phyloP scores from a whole-genome alignment of 2,113 vertebrate genomes.

The Erythrocebus patas region DNA sequence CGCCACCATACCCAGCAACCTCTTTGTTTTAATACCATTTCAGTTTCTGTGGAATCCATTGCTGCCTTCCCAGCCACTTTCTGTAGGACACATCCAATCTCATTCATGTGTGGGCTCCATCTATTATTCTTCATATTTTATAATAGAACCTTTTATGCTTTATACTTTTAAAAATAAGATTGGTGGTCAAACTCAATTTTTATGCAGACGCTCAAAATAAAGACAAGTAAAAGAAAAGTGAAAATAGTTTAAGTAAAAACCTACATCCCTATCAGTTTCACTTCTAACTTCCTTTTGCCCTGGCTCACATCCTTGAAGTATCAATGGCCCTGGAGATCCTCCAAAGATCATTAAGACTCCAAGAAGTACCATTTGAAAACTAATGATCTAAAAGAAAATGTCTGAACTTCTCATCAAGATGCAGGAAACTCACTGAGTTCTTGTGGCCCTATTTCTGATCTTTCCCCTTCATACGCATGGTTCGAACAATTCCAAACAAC shows the following conservation, averaged over 20 bases:
- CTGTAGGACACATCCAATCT: not conserved
- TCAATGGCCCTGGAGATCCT: not conserved
- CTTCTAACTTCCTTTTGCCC: not conserved
- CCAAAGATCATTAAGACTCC: not conserved
- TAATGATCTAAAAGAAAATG: not conserved
- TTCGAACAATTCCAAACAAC: not conserved
- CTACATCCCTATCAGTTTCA: not conserved
- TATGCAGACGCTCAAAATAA: not conserved
- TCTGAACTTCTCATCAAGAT: not conserved
- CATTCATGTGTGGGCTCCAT: not conserved
- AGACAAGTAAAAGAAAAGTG: not conserved
- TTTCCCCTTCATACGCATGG: not conserved
- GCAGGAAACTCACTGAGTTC: not conserved
- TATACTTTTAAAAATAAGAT: not conserved
- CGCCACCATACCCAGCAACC: too few species aligned
- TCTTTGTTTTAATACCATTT: not conserved
- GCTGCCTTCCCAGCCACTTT: not conserved
- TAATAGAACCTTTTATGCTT: not conserved
- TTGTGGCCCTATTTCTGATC: not conserved
- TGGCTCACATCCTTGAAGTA: not conserved
- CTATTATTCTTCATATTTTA: not conserved
- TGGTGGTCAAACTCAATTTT: not conserved
- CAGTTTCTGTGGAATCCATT: not conserved
- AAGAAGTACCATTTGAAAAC: not conserved
- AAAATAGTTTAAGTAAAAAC: not conserved